Evolutionary conservation across 2,888 invertebrate genomes (phyloP).

Genomic region (Cerastis leucographa): DNA sequence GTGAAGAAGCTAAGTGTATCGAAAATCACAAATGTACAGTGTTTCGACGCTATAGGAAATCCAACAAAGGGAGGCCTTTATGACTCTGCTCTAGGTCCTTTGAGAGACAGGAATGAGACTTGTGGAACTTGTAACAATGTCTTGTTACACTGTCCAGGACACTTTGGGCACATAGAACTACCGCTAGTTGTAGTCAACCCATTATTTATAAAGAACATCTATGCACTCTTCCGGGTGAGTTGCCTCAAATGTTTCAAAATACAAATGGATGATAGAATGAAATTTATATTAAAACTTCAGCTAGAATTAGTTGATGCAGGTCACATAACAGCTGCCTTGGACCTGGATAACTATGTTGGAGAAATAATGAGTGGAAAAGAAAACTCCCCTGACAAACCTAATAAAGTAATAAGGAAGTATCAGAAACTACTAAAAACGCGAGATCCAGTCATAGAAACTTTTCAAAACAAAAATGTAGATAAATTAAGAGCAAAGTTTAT

Average conservation of each 20-base stretch:
- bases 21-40: conserved; percentile 94
- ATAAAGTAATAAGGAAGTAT: conserved; percentile 85
- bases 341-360: conserved; percentile 89
- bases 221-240: conserved; percentile 92
- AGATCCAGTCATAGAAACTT: conserved; percentile 78
- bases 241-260: conserved; percentile 93
- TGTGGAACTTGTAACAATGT: conserved; percentile 95
- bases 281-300: conserved; percentile 92
- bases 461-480: conserved; percentile 88
- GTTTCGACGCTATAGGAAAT: conserved; percentile 96
- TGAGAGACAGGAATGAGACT: conserved; percentile 91
- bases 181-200: conserved; percentile 98
- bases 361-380: conserved; percentile 80
- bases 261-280: conserved; percentile 90
- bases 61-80: conserved; percentile 96
- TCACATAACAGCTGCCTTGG: conserved; percentile 93
- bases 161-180: conserved; percentile 98
- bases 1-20: conserved; percentile 95
- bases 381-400: conserved; percentile 84
- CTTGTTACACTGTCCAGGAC: conserved; percentile 95
- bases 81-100: conserved; percentile 95
- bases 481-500: conserved; percentile 86
- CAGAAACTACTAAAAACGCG: conserved; percentile 79
- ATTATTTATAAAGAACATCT: conserved; percentile 94
- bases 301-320: conserved; percentile 94